These are phyloP conservation scores for Tineola bisselliella DNA, from an alignment of 2,888 invertebrate genomes.

Conservation along the genomic window DNA sequence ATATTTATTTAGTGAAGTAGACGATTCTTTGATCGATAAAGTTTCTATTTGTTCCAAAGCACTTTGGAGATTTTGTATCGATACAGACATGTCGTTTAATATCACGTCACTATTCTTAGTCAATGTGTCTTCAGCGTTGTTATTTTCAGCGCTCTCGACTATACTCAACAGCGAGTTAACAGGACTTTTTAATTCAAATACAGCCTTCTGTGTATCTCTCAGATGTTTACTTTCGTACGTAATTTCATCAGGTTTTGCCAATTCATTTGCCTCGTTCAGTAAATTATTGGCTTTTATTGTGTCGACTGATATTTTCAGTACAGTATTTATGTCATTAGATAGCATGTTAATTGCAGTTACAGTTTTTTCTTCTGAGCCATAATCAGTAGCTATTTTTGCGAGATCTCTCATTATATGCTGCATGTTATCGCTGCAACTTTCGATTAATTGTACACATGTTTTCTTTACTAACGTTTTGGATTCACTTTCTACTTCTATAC, in stretches of 20 bases:
- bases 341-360: slow-evolving; percentile 51
- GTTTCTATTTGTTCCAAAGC: slow-evolving; percentile 58
- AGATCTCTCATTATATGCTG: slow-evolving; percentile 64
- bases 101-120: slow-evolving; percentile 44
- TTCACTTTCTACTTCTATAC: slow-evolving; percentile 73
- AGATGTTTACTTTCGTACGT: slow-evolving; percentile 43
- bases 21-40: slow-evolving; percentile 63
- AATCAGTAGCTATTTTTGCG: slow-evolving; percentile 52
- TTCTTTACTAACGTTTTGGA: slow-evolving; percentile 74
- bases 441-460: slow-evolving; percentile 73
- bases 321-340: slow-evolving; percentile 58
- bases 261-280: slow-evolving; percentile 41
- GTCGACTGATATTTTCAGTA: slow-evolving; percentile 60
- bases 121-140: slow-evolving; percentile 25
- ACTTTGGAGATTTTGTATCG: slow-evolving; percentile 58
- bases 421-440: slow-evolving; percentile 67
- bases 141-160: slow-evolving; percentile 37
- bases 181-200: slow-evolving; percentile 46
- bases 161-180: slow-evolving; percentile 44
- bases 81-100: slow-evolving; percentile 51
- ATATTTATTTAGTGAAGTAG: slow-evolving; percentile 39
- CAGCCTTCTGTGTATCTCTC: slow-evolving; percentile 49
- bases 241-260: slow-evolving; percentile 32
- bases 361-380: slow-evolving; percentile 44
- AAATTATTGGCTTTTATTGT: slow-evolving; percentile 58